Evolutionary conservation across 2,797 vertebrate species (phyloP).

Genomic region (Pelodytes ibericus): DNA sequence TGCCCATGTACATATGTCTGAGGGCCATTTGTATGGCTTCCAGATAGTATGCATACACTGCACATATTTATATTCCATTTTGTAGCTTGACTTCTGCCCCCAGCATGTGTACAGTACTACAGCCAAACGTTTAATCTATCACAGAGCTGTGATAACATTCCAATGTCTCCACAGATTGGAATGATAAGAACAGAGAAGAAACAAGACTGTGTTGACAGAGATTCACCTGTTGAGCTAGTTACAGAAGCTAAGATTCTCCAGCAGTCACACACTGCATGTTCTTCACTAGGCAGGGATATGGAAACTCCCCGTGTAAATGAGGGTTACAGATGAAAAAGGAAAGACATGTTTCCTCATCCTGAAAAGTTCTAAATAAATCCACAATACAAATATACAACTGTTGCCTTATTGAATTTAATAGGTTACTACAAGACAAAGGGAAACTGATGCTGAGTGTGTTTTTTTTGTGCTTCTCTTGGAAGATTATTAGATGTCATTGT

Average conservation of each 20-base stretch:
- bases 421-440: neutral
- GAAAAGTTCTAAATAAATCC: neutral
- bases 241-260: constrained; percentile 7
- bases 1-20: no score
- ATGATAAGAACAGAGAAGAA: constrained; percentile 25
- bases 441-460: neutral
- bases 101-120: neutral
- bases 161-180: constrained; percentile 28
- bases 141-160: constrained; percentile 36
- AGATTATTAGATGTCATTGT: neutral
- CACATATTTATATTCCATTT: no score
- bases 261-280: neutral
- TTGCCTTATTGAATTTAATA: neutral
- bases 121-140: neutral
- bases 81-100: neutral
- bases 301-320: neutral
- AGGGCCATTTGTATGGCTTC: no score
- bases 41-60: no score
- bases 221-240: constrained; percentile 26
- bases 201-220: constrained; percentile 19
- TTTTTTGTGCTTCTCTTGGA: neutral
- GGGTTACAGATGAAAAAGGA: neutral
- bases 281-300: neutral
- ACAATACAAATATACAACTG: neutral
- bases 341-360: neutral